Evolutionary conservation across 2,113 vertebrate species (phyloP), one percentile per base, ranked within the genome.

Genomic region (Morone chrysops): DNA sequence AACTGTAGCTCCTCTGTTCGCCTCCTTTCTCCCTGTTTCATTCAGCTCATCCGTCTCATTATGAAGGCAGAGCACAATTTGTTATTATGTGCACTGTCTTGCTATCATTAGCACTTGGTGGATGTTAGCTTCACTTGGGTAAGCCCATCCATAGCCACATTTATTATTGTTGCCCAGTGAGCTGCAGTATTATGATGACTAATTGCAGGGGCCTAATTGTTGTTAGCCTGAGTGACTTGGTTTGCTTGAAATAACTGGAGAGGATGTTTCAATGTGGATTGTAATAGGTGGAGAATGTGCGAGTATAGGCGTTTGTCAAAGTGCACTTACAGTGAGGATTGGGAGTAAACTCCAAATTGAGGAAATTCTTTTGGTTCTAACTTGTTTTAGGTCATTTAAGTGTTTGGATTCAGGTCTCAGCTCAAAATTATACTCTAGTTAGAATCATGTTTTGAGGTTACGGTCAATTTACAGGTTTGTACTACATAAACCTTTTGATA

Each of bases 181-280:
- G 81, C 70, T 85, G 78, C 74, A 31, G 57, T 61, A 38, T 89
- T 76, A 88, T 85, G 36, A 82, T 71, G 82, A 90, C 70, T 89
- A 85, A 93, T 92, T 80, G 84, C 84, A 70, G 69, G 41, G 47
- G 77, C 54, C 54, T 90, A 87, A 81, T 88, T 87, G 70, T 78
- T 89, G 60, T 84, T 71, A 67, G 73, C 73, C 75, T 65, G 77
- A 87, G 72, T n/a, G 6, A 86, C 68, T 81, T 59, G 31, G 41
- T 31, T 73, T 43, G 65, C 36, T 83, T 69, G 57, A 66, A 85
- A 70, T 73, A 74, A 63, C 72, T 75, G 31, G 10, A 53, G 53
- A 83, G 61, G 36, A 80, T 82, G 50, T 71, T 77, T 79, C 6
- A 54, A 38, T 63, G 12, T 56, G 48, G 41, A 67, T 48, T 65